Base-by-base conservation (phyloP, 2,797 vertebrate species). In the Heteromormyrus szaboi region DNA sequence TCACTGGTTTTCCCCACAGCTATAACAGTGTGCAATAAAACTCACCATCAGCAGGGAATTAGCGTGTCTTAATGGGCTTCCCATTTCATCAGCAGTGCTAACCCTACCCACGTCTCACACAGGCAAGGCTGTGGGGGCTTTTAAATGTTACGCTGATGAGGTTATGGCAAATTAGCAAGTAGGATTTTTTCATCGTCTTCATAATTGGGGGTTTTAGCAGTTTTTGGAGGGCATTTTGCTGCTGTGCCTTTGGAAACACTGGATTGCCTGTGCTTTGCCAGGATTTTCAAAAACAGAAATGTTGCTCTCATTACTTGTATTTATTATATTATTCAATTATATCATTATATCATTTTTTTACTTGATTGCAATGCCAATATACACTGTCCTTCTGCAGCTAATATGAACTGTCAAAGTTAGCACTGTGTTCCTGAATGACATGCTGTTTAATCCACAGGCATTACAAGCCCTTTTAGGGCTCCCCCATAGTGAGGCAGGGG, bases 401-500 rank as follows among this genome's bases (percentile, higher is more conserved):
- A 84, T 50, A 51, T 50, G 44, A 25, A 14, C 44, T 51, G 85
- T 59, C 19, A 37, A 59, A 86, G 51, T n/a, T 86, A 41, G 33
- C 53, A 19, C 3, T 85, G 48, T 29, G 84, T 37, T 85, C 84
- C 48, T 85, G 14, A 86, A 86, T 56, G 51, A 37, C 19, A 37
- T 12, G 17, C 53, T 41, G 51, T 59, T 86, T 44, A 33, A 59
- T 86, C 53, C 29, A 56, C 51, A 59, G 4, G 51, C 53, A 56
- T 59, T 56, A 17, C 17, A 41, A 44, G 0, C 53, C 51, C 83
- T n/a, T 85, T 85, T 51, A 51, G 46, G 46, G 83, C 46, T 50
- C 25, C 85, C 33, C 33, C 17, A 44, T 53, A 86, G 53, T 33
- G 11, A n/a, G 53, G 7, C 51, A 86, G 53, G 33, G 85, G 93